Conservation (phyloP, 2,888 invertebrate species). For the Galeruca laticollis region DNA sequence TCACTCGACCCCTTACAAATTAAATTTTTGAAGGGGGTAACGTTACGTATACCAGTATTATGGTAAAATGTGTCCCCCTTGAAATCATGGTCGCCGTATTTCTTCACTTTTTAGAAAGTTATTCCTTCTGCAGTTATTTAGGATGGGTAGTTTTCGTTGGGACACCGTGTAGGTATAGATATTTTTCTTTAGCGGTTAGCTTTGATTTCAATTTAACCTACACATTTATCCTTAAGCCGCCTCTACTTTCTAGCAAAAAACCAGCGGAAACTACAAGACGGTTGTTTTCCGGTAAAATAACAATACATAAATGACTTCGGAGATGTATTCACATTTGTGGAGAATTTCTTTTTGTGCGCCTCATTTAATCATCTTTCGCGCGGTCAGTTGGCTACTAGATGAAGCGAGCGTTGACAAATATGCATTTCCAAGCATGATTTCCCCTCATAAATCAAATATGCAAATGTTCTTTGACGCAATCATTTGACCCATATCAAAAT, state of each 20-base stretch:
- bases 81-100: no score
- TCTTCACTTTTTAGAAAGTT: no score
- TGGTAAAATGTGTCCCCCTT: no score
- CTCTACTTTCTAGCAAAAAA: slow-evolving; percentile 28
- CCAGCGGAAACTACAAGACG: slow-evolving; percentile 50
- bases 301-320: slow-evolving; percentile 63
- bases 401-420: slow-evolving; percentile 64
- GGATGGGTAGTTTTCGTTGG: no score
- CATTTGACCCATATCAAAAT: background rate
- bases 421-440: slow-evolving; percentile 55
- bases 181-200: no score
- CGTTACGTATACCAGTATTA: no score
- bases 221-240: slow-evolving; percentile 7
- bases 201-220: no score
- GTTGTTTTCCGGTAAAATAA: slow-evolving; percentile 58
- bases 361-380: slow-evolving; percentile 61
- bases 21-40: no score
- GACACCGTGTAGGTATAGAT: no score
- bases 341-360: slow-evolving; percentile 61
- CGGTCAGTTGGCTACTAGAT: slow-evolving; percentile 65
- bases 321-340: slow-evolving; percentile 66
- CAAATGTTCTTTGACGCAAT: slow-evolving; percentile 47
- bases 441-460: slow-evolving; percentile 60
- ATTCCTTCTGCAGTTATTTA: no score
- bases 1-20: no score